Conservation (phyloP, 2,797 vertebrate genomes). For the Cryptoprocta ferox region DNA sequence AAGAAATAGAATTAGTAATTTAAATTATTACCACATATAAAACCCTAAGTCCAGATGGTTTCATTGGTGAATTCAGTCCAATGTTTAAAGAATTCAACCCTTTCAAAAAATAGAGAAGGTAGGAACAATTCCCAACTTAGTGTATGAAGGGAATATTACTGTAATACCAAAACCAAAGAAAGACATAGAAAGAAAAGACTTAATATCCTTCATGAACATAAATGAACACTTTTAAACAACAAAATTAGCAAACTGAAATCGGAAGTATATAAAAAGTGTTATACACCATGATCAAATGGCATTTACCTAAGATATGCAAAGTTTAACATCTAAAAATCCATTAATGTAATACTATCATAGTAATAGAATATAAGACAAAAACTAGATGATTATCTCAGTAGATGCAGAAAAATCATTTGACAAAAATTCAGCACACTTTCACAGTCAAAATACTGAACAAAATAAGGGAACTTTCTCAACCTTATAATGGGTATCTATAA, state of each 20-base stretch:
- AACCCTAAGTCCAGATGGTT: not conserved
- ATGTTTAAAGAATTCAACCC: not conserved
- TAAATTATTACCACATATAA: not conserved
- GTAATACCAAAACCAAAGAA: not conserved
- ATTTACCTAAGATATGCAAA: not conserved
- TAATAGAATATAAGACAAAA: not conserved
- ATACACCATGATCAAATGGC: not conserved
- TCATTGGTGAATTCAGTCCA: not conserved
- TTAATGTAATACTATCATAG: not conserved
- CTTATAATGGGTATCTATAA: not conserved
- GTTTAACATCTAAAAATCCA: not conserved
- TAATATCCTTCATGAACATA: not conserved
- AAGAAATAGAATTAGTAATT: not conserved
- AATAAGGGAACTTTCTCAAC: not conserved
- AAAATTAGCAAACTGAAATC: not conserved
- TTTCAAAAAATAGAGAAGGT: not conserved
- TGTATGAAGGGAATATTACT: not conserved
- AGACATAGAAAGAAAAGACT: not conserved
- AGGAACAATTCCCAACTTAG: not conserved
- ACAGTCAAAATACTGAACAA: slow-evolving; percentile 4
- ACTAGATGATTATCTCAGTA: not conserved
- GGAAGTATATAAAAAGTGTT: not conserved
- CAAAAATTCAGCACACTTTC: not conserved
- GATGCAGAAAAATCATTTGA: not conserved
- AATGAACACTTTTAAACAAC: not conserved